Percentiles rank a stretch among this genome's conserved stretches.
These are phyloP conservation scores for Melanotaenia boesemani DNA, from an alignment of 2,797 vertebrate species.

Conservation along the genomic window DNA sequence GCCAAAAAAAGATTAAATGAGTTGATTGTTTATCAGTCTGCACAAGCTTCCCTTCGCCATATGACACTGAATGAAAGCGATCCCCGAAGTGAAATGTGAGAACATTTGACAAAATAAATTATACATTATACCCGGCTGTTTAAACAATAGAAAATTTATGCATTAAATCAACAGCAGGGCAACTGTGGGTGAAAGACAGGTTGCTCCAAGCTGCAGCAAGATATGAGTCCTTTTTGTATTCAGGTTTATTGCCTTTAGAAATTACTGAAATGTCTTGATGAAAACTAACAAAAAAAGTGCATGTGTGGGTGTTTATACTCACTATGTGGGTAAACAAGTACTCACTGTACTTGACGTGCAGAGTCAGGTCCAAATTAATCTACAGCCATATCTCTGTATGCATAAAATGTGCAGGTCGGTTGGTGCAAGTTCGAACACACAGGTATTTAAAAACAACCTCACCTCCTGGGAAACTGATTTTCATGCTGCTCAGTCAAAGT, in stretches of 20 bases:
- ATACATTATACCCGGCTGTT: conserved; percentile 38
- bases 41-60: conserved; percentile 17
- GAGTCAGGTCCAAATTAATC: conserved; percentile 37
- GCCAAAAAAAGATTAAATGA: neutral
- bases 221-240: neutral
- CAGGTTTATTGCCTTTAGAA: conserved; percentile 19
- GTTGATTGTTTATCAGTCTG: neutral
- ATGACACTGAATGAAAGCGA: conserved; percentile 33
- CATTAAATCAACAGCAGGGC: conserved; percentile 43
- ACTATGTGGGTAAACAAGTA: conserved; percentile 38
- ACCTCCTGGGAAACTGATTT: conserved; percentile 55
- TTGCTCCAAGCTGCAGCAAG: conserved; percentile 13
- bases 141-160: conserved; percentile 66
- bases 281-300: conserved; percentile 1
- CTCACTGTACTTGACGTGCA: conserved; percentile 25
- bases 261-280: conserved; percentile 18
- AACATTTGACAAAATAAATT: conserved; percentile 54
- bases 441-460: conserved; percentile 52
- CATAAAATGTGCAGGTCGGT: conserved; percentile 50
- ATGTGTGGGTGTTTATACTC: conserved; percentile 48
- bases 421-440: conserved; percentile 23
- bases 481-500: conserved; percentile 49
- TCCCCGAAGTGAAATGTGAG: conserved; percentile 59
- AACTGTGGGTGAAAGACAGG: conserved; percentile 18
- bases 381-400: conserved; percentile 25